These are phyloP conservation scores for Charaxes varanes DNA, from an alignment of 1,140 invertebrate species.

Conservation along the genomic window DNA sequence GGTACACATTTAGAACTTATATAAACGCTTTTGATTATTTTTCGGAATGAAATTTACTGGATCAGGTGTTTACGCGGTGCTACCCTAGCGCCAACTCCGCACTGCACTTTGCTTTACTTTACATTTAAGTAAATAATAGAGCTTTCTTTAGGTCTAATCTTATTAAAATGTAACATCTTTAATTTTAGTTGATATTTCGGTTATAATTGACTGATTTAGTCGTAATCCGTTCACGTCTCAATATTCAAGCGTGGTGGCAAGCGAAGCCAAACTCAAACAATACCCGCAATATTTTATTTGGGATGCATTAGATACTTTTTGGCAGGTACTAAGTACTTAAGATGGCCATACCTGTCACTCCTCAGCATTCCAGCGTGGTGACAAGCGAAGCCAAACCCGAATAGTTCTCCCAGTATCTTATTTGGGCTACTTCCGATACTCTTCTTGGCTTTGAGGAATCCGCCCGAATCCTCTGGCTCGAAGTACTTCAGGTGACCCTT, in stretches of 20 bases:
- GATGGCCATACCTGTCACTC: slow-evolving; percentile 85
- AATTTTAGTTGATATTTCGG: too few species aligned
- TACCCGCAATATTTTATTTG: slow-evolving; percentile 85
- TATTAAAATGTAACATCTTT: too few species aligned
- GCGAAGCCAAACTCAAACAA: slow-evolving; percentile 93
- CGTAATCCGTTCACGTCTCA: slow-evolving; percentile 86
- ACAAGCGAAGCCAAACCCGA: slow-evolving; percentile 91
- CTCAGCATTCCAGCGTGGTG: slow-evolving; percentile 98
- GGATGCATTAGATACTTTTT: slow-evolving; percentile 80
- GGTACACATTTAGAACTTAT: too few species aligned
- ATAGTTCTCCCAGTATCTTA: slow-evolving; percentile 87
- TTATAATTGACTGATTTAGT: too few species aligned
- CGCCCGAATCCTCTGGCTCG: slow-evolving; percentile 77
- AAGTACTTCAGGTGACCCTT: slow-evolving; percentile 83
- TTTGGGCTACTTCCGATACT: slow-evolving; percentile 82
- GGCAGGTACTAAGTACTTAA: slow-evolving; percentile 81
- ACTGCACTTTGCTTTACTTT: too few species aligned
- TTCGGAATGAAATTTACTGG: too few species aligned
- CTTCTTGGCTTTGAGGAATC: slow-evolving; percentile 77
- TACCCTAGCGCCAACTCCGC: too few species aligned
- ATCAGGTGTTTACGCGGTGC: too few species aligned
- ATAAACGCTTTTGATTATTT: too few species aligned
- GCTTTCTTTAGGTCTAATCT: too few species aligned
- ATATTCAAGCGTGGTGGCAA: slow-evolving; percentile 97
- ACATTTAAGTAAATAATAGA: too few species aligned